These are phyloP conservation scores for Drosophila aldrichi DNA, from an alignment of 2,888 invertebrate genomes.

Conservation along the genomic window DNA sequence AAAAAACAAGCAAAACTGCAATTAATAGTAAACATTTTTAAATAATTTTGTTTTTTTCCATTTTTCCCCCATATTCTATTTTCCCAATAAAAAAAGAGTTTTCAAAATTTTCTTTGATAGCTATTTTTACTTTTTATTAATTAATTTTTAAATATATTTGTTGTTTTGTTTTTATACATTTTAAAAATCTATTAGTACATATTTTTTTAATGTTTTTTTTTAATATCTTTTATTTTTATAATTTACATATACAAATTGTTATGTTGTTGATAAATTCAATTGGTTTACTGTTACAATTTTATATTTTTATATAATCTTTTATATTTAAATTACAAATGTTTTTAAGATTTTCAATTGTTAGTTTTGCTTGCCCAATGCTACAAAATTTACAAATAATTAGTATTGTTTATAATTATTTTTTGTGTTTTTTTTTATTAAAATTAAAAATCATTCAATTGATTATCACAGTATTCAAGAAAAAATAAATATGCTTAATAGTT, in stretches of 20 bases:
- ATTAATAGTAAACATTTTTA: too few species aligned
- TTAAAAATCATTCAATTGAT: constrained; percentile 83
- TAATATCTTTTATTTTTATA: constrained; percentile 33
- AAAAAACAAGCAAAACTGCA: too few species aligned
- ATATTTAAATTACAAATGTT: constrained; percentile 40
- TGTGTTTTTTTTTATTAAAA: constrained; percentile 55
- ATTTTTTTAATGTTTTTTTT: constrained; percentile 19
- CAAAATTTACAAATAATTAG: constrained; percentile 33
- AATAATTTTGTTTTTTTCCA: too few species aligned
- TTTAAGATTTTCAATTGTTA: constrained; percentile 39
- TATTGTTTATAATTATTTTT: constrained; percentile 25
- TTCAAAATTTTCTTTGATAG: constrained; percentile 54
- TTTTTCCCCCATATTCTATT: not conserved
- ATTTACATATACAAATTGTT: constrained; percentile 65
- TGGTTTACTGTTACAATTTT: constrained; percentile 26
- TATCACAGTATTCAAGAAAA: constrained; percentile 85
- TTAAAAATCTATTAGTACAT: constrained; percentile 67
- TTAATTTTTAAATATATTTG: constrained; percentile 36
- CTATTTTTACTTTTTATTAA: constrained; percentile 62
- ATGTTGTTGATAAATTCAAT: constrained; percentile 59
- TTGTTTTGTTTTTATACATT: constrained; percentile 50
- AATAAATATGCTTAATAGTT: constrained; percentile 79
- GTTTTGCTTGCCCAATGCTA: constrained; percentile 65
- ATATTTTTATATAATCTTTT: constrained; percentile 37
- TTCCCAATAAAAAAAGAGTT: constrained; percentile 6